Conservation (phyloP, 2,113 vertebrate species). For the Gadus chalcogrammus region DNA sequence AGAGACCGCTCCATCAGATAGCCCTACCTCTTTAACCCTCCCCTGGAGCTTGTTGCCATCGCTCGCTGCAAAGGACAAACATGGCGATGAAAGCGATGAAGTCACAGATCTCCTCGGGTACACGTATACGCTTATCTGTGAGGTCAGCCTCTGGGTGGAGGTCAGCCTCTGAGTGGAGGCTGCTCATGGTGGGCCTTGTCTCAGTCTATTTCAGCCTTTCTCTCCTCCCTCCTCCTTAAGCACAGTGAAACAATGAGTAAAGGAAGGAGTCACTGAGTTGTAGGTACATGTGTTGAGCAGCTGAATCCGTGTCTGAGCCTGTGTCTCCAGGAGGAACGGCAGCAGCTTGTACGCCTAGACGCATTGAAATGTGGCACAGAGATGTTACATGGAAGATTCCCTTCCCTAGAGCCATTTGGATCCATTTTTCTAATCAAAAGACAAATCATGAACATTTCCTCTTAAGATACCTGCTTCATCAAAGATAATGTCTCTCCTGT, state of each 20-base stretch:
- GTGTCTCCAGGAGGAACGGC: slow-evolving; percentile 48
- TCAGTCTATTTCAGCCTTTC: background rate
- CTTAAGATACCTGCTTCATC: background rate
- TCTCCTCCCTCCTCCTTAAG: background rate
- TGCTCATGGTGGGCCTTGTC: too few relatives aligned
- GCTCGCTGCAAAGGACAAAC: slow-evolving; percentile 7
- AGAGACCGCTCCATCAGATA: slow-evolving; percentile 11
- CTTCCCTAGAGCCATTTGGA: background rate
- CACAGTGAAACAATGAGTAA: background rate
- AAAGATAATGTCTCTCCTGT: background rate
- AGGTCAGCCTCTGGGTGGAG: too few relatives aligned
- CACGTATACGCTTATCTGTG: too few relatives aligned
- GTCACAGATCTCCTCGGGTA: background rate
- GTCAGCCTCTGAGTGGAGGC: too few relatives aligned
- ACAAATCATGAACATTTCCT: background rate
- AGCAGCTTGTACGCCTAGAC: slow-evolving; percentile 3
- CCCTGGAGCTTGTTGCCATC: slow-evolving; percentile 37
- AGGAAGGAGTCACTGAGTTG: slow-evolving; percentile 39
- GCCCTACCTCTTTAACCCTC: slow-evolving; percentile 23
- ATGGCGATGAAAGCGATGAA: slow-evolving; percentile 30
- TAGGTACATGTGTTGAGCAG: slow-evolving; percentile 59
- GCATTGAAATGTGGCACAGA: too few relatives aligned
- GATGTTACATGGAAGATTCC: too few relatives aligned
- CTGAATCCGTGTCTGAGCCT: slow-evolving; percentile 47
- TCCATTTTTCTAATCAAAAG: background rate